phyloP scores from a whole-genome alignment of 2,888 invertebrate genomes.

The Hyposoter didymator region DNA sequence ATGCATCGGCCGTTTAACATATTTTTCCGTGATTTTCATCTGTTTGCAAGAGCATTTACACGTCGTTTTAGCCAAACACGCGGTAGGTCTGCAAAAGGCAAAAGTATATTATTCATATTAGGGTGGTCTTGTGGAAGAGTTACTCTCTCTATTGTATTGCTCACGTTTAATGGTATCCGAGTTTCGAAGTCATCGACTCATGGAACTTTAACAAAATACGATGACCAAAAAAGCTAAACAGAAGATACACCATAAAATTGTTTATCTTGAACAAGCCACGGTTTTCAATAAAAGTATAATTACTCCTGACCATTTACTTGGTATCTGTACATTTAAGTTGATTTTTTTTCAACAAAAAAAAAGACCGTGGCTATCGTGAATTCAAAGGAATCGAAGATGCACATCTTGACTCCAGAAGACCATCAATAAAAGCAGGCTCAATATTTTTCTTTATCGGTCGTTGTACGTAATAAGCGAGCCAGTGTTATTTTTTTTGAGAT shows the following conservation, averaged over 20 bases:
- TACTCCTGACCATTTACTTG: not conserved
- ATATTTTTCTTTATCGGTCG: constrained; percentile 9
- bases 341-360: not conserved
- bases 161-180: not conserved
- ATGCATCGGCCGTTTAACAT: constrained; percentile 62
- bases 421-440: not conserved
- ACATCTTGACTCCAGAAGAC: not conserved
- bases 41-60: constrained; percentile 38
- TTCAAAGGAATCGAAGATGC: not conserved
- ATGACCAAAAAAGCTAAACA: not conserved
- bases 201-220: not conserved
- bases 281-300: not conserved
- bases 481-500: constrained; percentile 45
- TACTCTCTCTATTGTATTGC: constrained; percentile 2
- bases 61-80: constrained; percentile 42
- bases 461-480: constrained; percentile 28
- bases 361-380: not conserved
- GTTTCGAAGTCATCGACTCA: not conserved
- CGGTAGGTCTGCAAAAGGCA: constrained; percentile 25
- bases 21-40: constrained; percentile 67
- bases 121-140: constrained; percentile 15
- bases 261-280: not conserved
- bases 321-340: not conserved
- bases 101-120: constrained; percentile 31
- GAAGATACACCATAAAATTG: not conserved